Evolutionary conservation across 53 echinoderm and acorn worm species (phyloP).

Genomic region (Patiria pectinifera): DNA sequence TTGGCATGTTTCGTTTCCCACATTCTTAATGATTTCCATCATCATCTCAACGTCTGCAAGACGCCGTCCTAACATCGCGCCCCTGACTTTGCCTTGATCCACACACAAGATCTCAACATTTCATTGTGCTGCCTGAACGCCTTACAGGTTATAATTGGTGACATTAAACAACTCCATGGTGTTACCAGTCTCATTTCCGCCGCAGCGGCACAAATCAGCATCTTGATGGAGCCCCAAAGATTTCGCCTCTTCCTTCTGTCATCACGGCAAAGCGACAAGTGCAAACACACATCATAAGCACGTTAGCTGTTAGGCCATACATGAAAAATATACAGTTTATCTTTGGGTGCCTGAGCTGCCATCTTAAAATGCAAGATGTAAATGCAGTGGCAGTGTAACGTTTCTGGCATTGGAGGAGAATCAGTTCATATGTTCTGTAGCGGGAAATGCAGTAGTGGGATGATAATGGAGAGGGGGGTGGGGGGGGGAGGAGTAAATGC

Average conservation of each 20-base stretch:
- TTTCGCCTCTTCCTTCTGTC: background rate
- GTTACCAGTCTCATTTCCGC: background rate
- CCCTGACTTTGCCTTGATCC: background rate
- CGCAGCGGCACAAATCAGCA: background rate
- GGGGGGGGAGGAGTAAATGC: too few relatives aligned
- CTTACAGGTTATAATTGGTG: background rate
- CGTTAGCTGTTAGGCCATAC: background rate
- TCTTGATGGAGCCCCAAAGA: background rate
- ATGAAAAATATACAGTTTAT: background rate
- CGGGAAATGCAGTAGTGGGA: too few relatives aligned
- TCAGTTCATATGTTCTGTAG: too few relatives aligned
- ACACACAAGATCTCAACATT: background rate
- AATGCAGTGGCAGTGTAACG: too few relatives aligned
- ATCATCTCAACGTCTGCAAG: conserved; percentile 5
- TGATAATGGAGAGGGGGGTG: too few relatives aligned
- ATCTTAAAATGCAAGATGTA: background rate
- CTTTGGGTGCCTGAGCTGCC: background rate
- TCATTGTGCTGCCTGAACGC: background rate
- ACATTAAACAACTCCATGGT: background rate
- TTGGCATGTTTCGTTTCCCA: background rate
- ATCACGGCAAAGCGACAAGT: background rate
- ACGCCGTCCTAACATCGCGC: background rate
- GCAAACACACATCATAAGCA: background rate
- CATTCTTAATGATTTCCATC: conserved; percentile 1
- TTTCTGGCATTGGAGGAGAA: too few relatives aligned